phyloP scores from a whole-genome alignment of 2,113 vertebrate genomes.

The Phainopepla nitens region DNA sequence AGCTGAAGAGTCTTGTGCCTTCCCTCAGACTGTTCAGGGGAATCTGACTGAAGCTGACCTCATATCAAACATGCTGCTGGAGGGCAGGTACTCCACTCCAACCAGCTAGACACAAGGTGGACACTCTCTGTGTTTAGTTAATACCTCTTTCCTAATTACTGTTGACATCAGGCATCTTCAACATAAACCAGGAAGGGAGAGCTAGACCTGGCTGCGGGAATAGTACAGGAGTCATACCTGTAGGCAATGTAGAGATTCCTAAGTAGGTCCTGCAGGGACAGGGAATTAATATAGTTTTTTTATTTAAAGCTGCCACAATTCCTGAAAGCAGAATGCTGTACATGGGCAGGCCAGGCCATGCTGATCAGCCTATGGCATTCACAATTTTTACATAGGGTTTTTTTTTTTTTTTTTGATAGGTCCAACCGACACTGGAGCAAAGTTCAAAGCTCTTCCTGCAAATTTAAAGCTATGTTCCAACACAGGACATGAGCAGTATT shows the following conservation, averaged over 20 bases:
- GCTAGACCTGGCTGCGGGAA: background rate
- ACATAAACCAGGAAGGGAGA: background rate
- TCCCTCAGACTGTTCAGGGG: background rate
- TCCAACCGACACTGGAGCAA: background rate
- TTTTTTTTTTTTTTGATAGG: background rate
- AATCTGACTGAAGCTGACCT: background rate
- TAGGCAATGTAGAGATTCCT: background rate
- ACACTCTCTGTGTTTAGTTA: background rate
- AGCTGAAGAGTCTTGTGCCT: background rate
- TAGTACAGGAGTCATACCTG: background rate
- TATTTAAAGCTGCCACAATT: background rate
- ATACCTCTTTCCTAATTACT: background rate
- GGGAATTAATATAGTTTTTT: background rate
- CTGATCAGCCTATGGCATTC: background rate
- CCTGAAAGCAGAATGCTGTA: slow-evolving; percentile 15
- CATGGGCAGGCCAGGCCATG: background rate
- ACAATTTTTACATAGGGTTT: background rate
- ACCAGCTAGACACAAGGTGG: background rate
- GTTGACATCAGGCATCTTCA: background rate
- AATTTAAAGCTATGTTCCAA: background rate
- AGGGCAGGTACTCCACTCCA: background rate
- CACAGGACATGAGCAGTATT: background rate
- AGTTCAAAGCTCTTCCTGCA: background rate
- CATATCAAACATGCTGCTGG: rapidly evolving
- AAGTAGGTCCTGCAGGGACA: background rate